Base-by-base conservation (phyloP, 1,140 invertebrate genomes). In the Heliconius himera region DNA sequence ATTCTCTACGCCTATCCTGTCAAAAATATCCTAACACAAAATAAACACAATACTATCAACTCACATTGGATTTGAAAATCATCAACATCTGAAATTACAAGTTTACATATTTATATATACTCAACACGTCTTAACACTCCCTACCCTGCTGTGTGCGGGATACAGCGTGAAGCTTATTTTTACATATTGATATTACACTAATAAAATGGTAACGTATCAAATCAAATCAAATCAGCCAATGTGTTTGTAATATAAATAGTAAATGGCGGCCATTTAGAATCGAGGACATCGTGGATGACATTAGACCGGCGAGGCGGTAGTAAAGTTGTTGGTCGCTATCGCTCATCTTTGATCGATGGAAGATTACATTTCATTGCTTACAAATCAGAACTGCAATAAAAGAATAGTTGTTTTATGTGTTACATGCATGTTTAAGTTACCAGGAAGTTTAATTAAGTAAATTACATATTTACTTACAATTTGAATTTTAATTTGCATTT, bases 201-300 rank as follows among this genome's bases (percentile, higher is more conserved):
- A 60, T 60, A 60, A 60, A 60, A 60, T 26, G 22, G 13, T 20
- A 36, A 6, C 70, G 5, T 20, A 9, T 71, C 36, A 20, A 71
- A 71, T 71, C 29, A 71, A 36, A 71, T 36, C 49, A 72, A 38
- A 72, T 38, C 49, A 22, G 29, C 33, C 70, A 72, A 72, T 72
- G 70, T 66, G 60, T 66, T 66, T 26, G 26, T 66, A 29, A 66
- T 66, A 66, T 29, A 66, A 5, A 9, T n/a, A 16, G 13, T 66
- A 29, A 66, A 66, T 66, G 26, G 60, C 60, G n/a, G 60, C 26
- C 0, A 66, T 66, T 66, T 66, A 29, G 13, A 8, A 66, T 26
- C 13, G 60, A 66, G 60, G 60, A 29, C 60, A 16, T 5, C 26
- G 11, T 66, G 26, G 26, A 66, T 29, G 60, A 66, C 26, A 66